Evolutionary conservation across 2,888 invertebrate genomes (phyloP), one percentile per base, ranked within the genome.

Genomic region (Leptinotarsa tumamoca): DNA sequence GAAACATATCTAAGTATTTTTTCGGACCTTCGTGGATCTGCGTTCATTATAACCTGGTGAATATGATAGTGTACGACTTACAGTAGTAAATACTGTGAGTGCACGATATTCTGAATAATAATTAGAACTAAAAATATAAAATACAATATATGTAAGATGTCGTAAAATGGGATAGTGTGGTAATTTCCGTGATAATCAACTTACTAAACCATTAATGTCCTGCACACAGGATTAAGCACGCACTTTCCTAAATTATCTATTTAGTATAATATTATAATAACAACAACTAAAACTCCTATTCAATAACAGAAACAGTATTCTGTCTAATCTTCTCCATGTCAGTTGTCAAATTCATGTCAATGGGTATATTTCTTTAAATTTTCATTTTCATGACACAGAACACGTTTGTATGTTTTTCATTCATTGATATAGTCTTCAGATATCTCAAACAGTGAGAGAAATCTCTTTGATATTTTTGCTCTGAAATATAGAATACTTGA

Each of bases 1-100:
- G 87, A 83, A 78, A 85, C 87, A 83, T 90, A 91, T 79, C 91
- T 89, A 82, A 94, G 92, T 83, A 94, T 93, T 82, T 94, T 93
- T 71, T 96, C 95, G 61, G 94, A 93, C 79, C 95, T 92, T 80
- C 95, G 90, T 33, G 93, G 92, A 88, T 93, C 93, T 50, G 90
- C 87, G 82, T 87, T 88, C 88, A 89, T 89, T 79, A 79, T 85
- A 81, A 83, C 63, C 63, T 63, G 43, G n/a, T 18, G n/a, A 63
- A 43, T 33, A 27, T 27, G 63, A 43, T 17, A 63, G 33, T 63
- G n/a, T 27, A n/a, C 33, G 33, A 10, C 14, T 43, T 33, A 63
- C 58, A 58, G 58, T 63, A 63, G 17, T 17, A n/a, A 63, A 63
- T 63, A 63, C 63, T 63, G 27, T 63, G 17, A 63, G 27, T 63